phyloP scores from a whole-genome alignment of 2,888 invertebrate genomes.

The Ephialtes manifestator region DNA sequence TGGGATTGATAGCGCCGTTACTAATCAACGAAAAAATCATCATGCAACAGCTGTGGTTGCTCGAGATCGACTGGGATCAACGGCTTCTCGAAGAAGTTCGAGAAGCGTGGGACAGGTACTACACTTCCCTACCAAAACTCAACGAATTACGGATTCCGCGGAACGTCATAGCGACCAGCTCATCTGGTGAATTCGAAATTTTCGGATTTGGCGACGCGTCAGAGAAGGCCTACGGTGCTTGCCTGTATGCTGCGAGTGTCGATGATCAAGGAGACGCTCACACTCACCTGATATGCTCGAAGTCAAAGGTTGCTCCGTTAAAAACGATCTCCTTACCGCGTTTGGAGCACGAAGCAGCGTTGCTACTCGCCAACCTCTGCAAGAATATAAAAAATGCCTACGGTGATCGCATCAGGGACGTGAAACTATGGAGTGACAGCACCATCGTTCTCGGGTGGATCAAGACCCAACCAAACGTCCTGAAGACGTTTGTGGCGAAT shows the following conservation, averaged over 20 bases:
- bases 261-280: neutral
- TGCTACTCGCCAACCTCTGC: too few species aligned
- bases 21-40: conserved; percentile 40
- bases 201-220: conserved; percentile 3
- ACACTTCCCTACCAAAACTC: neutral
- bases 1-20: conserved; percentile 51
- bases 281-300: neutral
- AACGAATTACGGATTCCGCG: neutral
- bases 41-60: conserved; percentile 28
- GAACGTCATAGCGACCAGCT: neutral
- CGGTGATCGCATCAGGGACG: too few species aligned
- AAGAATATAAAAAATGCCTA: too few species aligned
- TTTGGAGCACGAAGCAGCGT: too few species aligned
- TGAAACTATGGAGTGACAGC: too few species aligned
- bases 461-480: too few species aligned
- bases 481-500: too few species aligned
- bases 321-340: neutral
- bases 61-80: conserved; percentile 44
- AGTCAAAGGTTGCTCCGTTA: neutral
- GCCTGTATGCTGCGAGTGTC: neutral
- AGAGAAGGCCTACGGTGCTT: too few species aligned
- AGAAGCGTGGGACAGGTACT: neutral
- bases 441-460: too few species aligned
- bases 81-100: neutral
- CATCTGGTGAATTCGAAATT: neutral